These are phyloP conservation scores for Microplitis deprimator DNA, from an alignment of 2,888 invertebrate genomes.

Conservation along the genomic window DNA sequence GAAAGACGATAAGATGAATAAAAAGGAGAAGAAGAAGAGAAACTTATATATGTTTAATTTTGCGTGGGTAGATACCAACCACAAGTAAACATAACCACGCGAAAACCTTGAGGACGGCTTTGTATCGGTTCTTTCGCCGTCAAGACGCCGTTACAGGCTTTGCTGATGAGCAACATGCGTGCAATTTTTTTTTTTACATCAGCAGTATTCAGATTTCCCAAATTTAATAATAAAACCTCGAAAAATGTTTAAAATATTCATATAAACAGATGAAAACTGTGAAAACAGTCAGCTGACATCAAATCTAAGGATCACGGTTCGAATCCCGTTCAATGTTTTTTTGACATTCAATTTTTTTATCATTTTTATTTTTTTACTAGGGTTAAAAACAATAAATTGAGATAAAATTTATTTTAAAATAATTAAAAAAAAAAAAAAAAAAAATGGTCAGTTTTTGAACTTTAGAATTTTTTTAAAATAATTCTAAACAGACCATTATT, in stretches of 20 bases:
- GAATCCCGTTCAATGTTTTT: not conserved
- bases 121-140: slow-evolving; percentile 9
- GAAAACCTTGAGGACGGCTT: slow-evolving; percentile 43
- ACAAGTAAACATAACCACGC: slow-evolving; percentile 44
- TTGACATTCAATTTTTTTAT: no score
- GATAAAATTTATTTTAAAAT: no score
- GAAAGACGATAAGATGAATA: not conserved
- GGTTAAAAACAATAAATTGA: no score
- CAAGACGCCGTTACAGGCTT: not conserved
- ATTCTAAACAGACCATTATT: not conserved
- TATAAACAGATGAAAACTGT: not conserved
- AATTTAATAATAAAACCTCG: not conserved
- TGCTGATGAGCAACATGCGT: slow-evolving; percentile 10
- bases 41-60: slow-evolving; percentile 33
- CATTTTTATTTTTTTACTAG: no score
- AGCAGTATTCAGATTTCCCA: not conserved
- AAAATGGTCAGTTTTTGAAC: no score
- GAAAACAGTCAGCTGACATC: not conserved
- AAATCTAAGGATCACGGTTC: not conserved
- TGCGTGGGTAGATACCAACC: slow-evolving; percentile 44
- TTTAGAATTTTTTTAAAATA: no score
- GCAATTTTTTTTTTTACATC: not conserved
- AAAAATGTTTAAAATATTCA: not conserved
- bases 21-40: slow-evolving; percentile 29
- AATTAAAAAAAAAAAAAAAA: no score